Evolutionary conservation across 2,797 vertebrate species (phyloP).

Genomic region (Sebastes vulpes): DNA sequence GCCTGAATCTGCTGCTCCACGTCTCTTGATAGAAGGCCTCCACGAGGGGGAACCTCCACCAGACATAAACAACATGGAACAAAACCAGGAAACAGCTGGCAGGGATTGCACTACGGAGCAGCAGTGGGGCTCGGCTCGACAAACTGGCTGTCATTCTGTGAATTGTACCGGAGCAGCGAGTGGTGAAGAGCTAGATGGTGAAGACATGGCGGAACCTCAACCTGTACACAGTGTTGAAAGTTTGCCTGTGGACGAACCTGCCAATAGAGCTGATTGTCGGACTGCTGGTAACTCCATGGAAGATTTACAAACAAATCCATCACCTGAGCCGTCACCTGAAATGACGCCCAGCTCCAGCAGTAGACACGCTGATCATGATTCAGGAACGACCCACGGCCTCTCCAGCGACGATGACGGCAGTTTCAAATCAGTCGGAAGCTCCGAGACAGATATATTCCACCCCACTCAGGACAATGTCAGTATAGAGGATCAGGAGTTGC

Average conservation of each 20-base stretch:
- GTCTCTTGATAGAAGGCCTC: conserved; percentile 72
- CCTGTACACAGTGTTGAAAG: conserved; percentile 2
- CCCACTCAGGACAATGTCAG: conserved; percentile 30
- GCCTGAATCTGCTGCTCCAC: conserved; percentile 55
- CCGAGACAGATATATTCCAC: conserved; percentile 70
- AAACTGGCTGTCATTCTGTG: conserved; percentile 55
- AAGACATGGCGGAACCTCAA: conserved; percentile 23
- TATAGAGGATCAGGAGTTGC: conserved; percentile 8
- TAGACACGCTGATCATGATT: conserved; percentile 1
- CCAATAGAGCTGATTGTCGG: not conserved
- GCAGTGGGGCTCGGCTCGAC: conserved; percentile 44
- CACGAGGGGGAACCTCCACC: conserved; percentile 70
- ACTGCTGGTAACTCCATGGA: not conserved
- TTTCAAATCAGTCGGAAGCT: conserved; percentile 70
- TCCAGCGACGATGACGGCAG: conserved; percentile 75
- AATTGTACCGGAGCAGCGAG: conserved; percentile 35
- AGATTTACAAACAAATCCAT: not conserved
- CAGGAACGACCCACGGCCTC: not conserved
- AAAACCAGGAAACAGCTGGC: conserved; percentile 86
- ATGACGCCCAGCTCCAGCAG: conserved; percentile 2
- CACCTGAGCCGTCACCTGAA: not conserved
- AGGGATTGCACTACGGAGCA: conserved; percentile 68
- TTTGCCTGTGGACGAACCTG: conserved; percentile 24
- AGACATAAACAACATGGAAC: conserved; percentile 78
- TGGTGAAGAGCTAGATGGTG: conserved; percentile 16